Evolutionary conservation across 2,888 invertebrate genomes (phyloP).

Genomic region (Coelopa pilipes): DNA sequence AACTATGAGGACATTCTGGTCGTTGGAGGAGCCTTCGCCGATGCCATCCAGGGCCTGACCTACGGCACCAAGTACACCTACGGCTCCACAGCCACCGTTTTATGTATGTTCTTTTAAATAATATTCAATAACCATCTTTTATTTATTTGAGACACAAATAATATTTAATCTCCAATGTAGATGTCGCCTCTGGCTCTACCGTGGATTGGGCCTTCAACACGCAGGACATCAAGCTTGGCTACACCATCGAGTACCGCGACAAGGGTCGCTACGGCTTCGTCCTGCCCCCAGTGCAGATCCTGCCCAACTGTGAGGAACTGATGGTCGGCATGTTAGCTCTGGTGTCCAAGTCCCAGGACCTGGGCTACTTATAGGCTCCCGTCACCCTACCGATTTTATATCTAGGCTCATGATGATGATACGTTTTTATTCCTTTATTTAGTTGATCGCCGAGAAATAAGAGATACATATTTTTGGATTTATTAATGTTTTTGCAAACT

Average conservation of each 20-base stretch:
- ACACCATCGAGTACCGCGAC: slow-evolving; percentile 75
- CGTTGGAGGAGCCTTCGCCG: slow-evolving; percentile 69
- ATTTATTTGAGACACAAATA: no score
- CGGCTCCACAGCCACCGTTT: slow-evolving; percentile 70
- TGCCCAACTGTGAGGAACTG: slow-evolving; percentile 72
- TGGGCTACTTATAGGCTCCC: slow-evolving; percentile 64
- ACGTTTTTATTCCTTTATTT: neutral
- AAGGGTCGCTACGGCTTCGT: slow-evolving; percentile 76
- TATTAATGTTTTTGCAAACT: slow-evolving; percentile 15
- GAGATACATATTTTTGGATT: neutral
- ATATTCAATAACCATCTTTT: neutral
- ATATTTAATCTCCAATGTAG: slow-evolving; percentile 48
- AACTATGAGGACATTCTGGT: slow-evolving; percentile 68
- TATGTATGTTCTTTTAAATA: slow-evolving; percentile 65
- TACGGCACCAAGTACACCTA: slow-evolving; percentile 69
- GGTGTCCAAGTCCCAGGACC: slow-evolving; percentile 67
- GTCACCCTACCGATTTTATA: neutral
- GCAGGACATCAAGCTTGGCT: slow-evolving; percentile 68
- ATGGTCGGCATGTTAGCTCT: slow-evolving; percentile 70
- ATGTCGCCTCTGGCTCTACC: slow-evolving; percentile 66
- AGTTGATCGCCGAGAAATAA: neutral
- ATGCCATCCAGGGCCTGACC: slow-evolving; percentile 66
- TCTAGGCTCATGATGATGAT: neutral
- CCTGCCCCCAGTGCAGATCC: slow-evolving; percentile 74
- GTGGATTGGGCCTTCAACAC: slow-evolving; percentile 71